Conservation (phyloP, 2,888 invertebrate genomes). For the Amphipoea oculea region DNA sequence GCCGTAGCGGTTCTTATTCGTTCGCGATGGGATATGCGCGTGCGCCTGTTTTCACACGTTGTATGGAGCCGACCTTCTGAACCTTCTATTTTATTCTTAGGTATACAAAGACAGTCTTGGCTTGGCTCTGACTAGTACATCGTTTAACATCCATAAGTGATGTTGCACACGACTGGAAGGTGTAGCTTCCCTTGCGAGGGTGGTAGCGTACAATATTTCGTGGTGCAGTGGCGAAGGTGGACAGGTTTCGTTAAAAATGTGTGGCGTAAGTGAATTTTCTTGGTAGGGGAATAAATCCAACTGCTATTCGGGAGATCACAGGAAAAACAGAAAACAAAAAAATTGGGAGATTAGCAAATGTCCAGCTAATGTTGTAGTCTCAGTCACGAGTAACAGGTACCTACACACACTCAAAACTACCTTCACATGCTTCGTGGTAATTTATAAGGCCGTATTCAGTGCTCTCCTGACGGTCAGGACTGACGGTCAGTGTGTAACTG, state of each 20-base stretch:
- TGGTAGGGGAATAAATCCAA: background rate
- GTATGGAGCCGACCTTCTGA: background rate
- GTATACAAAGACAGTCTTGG: slow-evolving; percentile 15
- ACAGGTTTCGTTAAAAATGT: background rate
- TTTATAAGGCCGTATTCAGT: no score
- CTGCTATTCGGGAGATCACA: background rate
- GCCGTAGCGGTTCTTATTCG: background rate
- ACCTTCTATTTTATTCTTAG: background rate
- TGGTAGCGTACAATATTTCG: background rate
- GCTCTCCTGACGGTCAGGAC: no score
- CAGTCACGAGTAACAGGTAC: background rate
- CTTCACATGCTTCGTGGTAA: background rate
- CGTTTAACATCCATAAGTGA: slow-evolving; percentile 28
- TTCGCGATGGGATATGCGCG: no score
- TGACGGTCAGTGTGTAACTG: no score
- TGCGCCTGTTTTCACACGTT: background rate
- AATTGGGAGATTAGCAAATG: background rate
- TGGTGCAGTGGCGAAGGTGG: background rate
- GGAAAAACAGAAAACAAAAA: no score
- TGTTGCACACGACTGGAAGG: slow-evolving; percentile 33
- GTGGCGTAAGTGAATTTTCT: background rate
- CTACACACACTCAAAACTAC: background rate
- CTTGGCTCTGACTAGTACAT: slow-evolving; percentile 24
- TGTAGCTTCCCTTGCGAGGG: background rate
- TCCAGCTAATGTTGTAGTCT: background rate